phyloP scores from a whole-genome alignment of 1,140 invertebrate genomes.

The Drosophila paulistorum region DNA sequence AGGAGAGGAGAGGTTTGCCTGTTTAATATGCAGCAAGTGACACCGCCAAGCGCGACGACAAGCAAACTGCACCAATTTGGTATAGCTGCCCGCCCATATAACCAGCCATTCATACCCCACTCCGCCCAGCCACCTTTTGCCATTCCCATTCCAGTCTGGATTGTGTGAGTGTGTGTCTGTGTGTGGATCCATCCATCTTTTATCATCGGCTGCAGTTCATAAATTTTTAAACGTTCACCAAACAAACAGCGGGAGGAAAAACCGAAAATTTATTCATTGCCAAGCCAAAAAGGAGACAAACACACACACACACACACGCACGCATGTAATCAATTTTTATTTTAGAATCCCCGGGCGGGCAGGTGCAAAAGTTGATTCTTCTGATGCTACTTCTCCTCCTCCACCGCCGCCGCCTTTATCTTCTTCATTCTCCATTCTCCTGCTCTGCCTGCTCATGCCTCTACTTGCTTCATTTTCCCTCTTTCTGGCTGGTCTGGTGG shows the following conservation, averaged over 20 bases:
- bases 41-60: slow-evolving; percentile 63
- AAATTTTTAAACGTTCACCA: slow-evolving; percentile 71
- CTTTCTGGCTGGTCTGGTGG: slow-evolving; percentile 18
- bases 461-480: neutral
- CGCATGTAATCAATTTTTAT: slow-evolving; percentile 80
- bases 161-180: neutral
- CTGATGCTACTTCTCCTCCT: slow-evolving; percentile 4
- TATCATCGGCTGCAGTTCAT: slow-evolving; percentile 72
- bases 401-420: neutral
- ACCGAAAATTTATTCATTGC: slow-evolving; percentile 56
- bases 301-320: slow-evolving; percentile 43
- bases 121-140: neutral
- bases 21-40: slow-evolving; percentile 77
- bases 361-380: slow-evolving; percentile 58
- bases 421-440: neutral
- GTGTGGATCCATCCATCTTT: slow-evolving; percentile 54
- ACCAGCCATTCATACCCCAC: slow-evolving; percentile 14
- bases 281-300: slow-evolving; percentile 20
- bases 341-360: slow-evolving; percentile 65
- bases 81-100: slow-evolving; percentile 18
- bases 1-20: slow-evolving; percentile 27
- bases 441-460: neutral
- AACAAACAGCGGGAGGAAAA: slow-evolving; percentile 56
- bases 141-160: slow-evolving; percentile 18
- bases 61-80: slow-evolving; percentile 71